Conservation (phyloP, 2,113 vertebrate genomes). For the Trogon surrucura region DNA sequence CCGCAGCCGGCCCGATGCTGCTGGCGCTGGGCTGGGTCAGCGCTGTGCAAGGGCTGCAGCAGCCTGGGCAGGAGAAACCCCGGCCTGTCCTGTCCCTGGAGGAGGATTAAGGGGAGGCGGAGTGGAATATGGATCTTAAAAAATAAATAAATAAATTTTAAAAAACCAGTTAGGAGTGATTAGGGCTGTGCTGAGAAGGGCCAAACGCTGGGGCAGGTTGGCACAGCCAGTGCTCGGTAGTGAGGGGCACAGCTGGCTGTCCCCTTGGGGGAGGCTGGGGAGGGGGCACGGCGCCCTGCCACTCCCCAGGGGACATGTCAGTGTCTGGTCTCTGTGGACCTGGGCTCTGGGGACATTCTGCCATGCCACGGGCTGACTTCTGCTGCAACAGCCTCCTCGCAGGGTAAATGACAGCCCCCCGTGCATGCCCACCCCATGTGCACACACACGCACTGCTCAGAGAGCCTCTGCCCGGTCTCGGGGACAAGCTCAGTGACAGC, state of each 20-base stretch:
- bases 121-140: background rate
- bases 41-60: background rate
- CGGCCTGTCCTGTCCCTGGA: background rate
- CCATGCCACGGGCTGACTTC: background rate
- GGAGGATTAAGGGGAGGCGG: background rate
- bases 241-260: background rate
- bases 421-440: background rate
- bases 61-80: background rate
- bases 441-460: fast-evolving
- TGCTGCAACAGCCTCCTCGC: fast-evolving
- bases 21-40: background rate
- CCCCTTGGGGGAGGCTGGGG: background rate
- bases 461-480: fast-evolving
- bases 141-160: background rate
- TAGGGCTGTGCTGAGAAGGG: background rate
- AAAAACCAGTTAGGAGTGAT: background rate
- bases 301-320: fast-evolving
- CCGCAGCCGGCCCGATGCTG: fast-evolving
- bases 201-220: background rate
- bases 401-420: background rate
- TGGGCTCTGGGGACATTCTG: background rate
- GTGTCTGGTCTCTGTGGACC: background rate
- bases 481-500: background rate
- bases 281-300: background rate
- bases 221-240: fast-evolving